Base-by-base conservation (phyloP, 2,113 vertebrate genomes). In the Eurystomus gularis region DNA sequence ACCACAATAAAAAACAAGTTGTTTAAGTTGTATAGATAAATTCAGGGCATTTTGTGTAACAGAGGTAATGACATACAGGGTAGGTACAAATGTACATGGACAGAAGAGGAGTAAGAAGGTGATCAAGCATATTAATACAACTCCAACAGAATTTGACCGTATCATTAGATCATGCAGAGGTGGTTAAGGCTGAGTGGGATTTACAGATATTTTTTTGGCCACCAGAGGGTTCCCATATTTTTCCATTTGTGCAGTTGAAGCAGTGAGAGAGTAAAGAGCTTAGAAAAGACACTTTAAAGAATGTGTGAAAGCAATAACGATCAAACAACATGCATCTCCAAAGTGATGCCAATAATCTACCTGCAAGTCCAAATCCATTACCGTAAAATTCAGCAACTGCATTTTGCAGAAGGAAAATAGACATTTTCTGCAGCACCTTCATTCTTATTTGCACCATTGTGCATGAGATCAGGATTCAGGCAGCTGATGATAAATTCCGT, bases 181-280 rank as follows among this genome's bases (percentile, higher is more conserved):
- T 86, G 58, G 55, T 86, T 96, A 94, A 88, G 75, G 35, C 68
- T 96, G 92, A 94, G 12, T 82, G 73, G 79, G 54, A 79, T 88
- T 95, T 97, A 94, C 72, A 95, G 84, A 72, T 95, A 93, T 71
- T 93, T 78, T 93, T 97, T 97, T 94, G 90, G 69, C 96, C 94
- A 95, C 94, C 90, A 97, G 93, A 96, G 95, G 93, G 93, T 96
- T 97, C 94, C 91, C 90, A 93, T 92, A 94, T 96, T 95, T 96
- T 92, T 86, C 75, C 37, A 84, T 72, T 57, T 93, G n/a, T 88
- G 49, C 39, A 87, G 12, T 0, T 71, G 79, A 93, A 72, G 18
- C 48, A 73, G 18, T 15, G 28, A 90, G 20, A 84, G 9, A 72
- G 17, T 13, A 51, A 78, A 71, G 42, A 86, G 29, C 11, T 2